Base-by-base conservation (phyloP, 2,113 vertebrate species). In the Saguinus midas region DNA sequence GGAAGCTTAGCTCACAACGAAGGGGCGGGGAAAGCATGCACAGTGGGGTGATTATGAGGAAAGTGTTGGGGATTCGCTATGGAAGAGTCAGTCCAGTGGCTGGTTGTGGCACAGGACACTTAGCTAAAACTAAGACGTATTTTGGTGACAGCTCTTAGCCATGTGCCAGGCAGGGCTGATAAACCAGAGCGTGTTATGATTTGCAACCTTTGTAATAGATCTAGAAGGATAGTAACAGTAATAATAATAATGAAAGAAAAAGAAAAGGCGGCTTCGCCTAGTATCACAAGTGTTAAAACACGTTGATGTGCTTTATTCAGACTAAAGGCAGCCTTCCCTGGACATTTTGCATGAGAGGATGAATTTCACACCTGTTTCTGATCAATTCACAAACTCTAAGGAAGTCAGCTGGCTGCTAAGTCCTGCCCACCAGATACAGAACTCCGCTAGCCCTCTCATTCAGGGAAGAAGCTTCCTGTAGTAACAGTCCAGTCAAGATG, bases 361-460 rank as follows among this genome's bases (percentile, higher is more conserved):
- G 20, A 2, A 79, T 11, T 76, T 83, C 8, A 50, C 16, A 21
- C 6, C 61, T 45, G 9, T 43, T 61, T 8, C 8, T 64, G 12
- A 43, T 25, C 8, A 55, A 43, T 55, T 3, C 27, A 21, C 27
- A 25, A 35, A 35, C 25, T 35, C 9, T 85, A 45, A 48, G 4
- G 43, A 87, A 68, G 11, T 61, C 55, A 45, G 6, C 52, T 61
- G 43, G 10, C 29, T 11, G 32, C 23, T 18, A 57, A n/a, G 6
- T 8, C 58, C 10, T 23, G 5, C 0, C 23, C 27, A 29, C 4
- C 43, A 29, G 50, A 57, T 6, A n/a, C 0, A 48, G 18, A 11
- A 45, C 8, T 57, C 40, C 21, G 13, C 3, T 25, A 50, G 25
- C 35, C 29, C 35, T 68, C 6, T 72, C 9, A 23, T 32, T 27